Evolutionary conservation across 2,797 vertebrate species (phyloP), one percentile per base, ranked within the genome.

Genomic region (Dendrocincla tyrannina): DNA sequence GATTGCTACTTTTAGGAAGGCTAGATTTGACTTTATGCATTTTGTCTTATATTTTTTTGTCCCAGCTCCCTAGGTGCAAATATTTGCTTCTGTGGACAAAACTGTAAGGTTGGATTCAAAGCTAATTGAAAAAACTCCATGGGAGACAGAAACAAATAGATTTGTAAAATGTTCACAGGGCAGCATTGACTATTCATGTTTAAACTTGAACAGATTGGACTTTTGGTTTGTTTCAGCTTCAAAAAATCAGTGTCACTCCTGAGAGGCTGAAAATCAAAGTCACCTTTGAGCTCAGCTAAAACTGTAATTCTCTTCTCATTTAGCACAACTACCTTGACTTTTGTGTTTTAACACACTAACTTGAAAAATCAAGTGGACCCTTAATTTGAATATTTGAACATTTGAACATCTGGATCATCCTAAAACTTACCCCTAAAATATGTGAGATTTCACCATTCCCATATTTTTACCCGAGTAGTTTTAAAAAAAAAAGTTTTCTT

Each of bases 171-270:
- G 62, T 80, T 94, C 87, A 69, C 27, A 23, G 82, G 25, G 41
- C 53, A 92, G 39, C 50, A 39, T n/a, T 58, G 84, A 68, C 41
- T 70, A 53, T 49, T 85, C 58, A 50, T 44, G 33, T 85, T 92
- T 89, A 92, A 95, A 91, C 56, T 89, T 93, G 60, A 88, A 77
- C 60, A 94, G 68, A 85, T 83, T 81, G 76, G 72, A 87, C 24
- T 95, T 96, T 92, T 91, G 75, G 68, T 94, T 94, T 93, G 53
- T 64, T 46, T 93, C 81, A 80, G 15, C 53, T 75, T 94, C 33
- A 59, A n/a, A 87, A 95, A 81, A 64, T 74, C 32, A 33, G 76
- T 74, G 20, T 15, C 20, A 16, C 37, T 89, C 17, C 56, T 74
- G 64, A 69, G 46, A 67, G 53, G 23, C 46, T 94, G 42, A 42